Evolutionary conservation across 2,113 vertebrate genomes (phyloP).

Genomic region (Oenanthe melanoleuca): DNA sequence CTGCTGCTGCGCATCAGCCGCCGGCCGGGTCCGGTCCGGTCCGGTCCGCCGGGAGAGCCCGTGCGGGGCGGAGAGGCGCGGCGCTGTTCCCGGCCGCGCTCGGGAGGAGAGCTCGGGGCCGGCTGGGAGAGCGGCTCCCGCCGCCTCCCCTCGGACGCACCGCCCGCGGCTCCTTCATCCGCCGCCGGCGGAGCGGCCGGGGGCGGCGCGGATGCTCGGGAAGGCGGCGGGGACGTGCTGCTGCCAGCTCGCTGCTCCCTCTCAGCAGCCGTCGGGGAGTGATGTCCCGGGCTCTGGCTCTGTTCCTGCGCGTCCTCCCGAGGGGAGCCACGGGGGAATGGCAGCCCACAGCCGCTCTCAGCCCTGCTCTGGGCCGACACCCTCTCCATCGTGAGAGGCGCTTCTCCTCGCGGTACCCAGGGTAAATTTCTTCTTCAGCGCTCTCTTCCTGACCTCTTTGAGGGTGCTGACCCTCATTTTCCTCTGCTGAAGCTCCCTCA

Average conservation of each 20-base stretch:
- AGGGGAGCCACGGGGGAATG: rapidly evolving
- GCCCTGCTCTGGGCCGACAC: rapidly evolving
- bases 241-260: not conserved
- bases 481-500: not conserved
- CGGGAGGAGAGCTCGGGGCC: no score
- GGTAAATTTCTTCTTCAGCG: no score
- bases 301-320: no score
- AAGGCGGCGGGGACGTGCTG: not conserved
- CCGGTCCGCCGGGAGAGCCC: no score
- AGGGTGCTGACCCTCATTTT: not conserved
- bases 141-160: no score
- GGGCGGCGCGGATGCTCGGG: not conserved
- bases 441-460: not conserved
- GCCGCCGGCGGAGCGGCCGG: not conserved
- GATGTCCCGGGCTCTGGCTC: not conserved
- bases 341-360: rapidly evolving
- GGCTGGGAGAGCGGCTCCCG: no score
- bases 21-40: no score
- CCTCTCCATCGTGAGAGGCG: rapidly evolving
- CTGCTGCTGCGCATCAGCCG: no score
- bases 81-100: no score
- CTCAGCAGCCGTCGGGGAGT: not conserved
- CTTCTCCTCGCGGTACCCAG: not conserved
- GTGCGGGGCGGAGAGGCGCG: no score
- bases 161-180: not conserved